A percentile compares a stretch with the other conserved stretches of the same genome.
phyloP scores from a whole-genome alignment of 2,113 vertebrate species.

The Progne subis region DNA sequence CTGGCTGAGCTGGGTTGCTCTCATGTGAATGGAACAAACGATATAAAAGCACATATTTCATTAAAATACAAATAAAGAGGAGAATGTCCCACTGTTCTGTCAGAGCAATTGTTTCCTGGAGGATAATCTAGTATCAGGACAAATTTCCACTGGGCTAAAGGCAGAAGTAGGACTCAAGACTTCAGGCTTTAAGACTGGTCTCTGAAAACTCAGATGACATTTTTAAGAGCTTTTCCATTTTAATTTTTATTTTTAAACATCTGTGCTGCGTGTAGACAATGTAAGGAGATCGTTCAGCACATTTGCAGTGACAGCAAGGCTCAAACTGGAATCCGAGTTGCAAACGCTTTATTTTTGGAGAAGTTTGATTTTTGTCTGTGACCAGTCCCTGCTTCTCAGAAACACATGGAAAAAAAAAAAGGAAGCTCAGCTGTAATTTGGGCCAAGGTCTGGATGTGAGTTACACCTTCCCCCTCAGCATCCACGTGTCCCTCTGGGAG shows the following conservation, averaged over 20 bases:
- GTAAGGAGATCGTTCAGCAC: conserved; percentile 26
- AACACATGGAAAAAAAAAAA: neutral
- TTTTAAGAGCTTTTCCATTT: neutral
- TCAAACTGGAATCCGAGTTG: neutral
- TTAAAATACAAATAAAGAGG: neutral
- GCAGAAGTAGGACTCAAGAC: neutral
- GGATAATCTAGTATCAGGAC: neutral
- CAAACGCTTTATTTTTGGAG: neutral
- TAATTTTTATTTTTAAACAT: conserved; percentile 36
- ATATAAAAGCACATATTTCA: neutral
- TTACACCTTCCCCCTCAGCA: neutral
- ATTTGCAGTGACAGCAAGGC: neutral
- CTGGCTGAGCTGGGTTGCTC: neutral
- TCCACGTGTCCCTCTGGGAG: neutral
- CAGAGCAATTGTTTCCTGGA: neutral
- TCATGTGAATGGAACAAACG: neutral
- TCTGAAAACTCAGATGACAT: neutral
- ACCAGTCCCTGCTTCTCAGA: neutral
- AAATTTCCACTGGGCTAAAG: neutral
- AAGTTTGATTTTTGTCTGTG: neutral
- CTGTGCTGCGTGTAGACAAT: neutral
- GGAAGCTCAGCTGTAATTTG: neutral
- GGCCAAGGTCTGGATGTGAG: neutral
- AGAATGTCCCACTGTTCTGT: neutral
- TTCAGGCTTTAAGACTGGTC: neutral